Conservation (phyloP, 2,888 invertebrate genomes). For the Griposia aprilina region DNA sequence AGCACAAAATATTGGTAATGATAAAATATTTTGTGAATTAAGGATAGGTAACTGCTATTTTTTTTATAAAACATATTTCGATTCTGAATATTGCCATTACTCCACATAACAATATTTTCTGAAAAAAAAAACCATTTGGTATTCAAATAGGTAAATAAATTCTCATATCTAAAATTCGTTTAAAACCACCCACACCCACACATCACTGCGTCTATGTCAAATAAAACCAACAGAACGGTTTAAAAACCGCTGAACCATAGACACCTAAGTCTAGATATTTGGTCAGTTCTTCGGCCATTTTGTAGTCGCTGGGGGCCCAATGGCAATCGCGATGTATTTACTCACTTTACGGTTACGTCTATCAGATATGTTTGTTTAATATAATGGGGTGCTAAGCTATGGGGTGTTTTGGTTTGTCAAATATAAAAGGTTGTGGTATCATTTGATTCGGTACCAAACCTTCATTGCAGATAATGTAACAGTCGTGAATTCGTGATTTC, state of each 20-base stretch:
- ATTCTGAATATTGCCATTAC: neutral
- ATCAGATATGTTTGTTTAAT: slow-evolving; percentile 15
- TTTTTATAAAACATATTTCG: neutral
- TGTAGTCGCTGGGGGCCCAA: neutral
- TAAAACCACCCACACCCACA: neutral
- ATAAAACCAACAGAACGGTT: slow-evolving; percentile 24
- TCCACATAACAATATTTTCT: neutral
- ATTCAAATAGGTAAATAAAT: neutral
- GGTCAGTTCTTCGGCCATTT: slow-evolving; percentile 14
- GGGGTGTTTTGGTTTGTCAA: neutral
- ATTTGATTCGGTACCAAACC: neutral
- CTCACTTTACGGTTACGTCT: neutral
- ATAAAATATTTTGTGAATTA: neutral
- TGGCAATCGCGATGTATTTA: neutral
- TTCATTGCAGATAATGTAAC: neutral
- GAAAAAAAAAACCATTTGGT: neutral
- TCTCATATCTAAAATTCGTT: neutral
- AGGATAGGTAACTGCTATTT: neutral
- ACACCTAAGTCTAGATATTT: slow-evolving; percentile 25
- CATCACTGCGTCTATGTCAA: neutral
- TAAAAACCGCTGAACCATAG: slow-evolving; percentile 13
- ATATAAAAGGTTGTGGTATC: neutral
- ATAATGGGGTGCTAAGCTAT: neutral
- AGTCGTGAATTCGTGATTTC: neutral
- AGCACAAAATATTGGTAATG: neutral